phyloP scores from a whole-genome alignment of 2,888 invertebrate genomes.

The Frankliniella fusca region DNA sequence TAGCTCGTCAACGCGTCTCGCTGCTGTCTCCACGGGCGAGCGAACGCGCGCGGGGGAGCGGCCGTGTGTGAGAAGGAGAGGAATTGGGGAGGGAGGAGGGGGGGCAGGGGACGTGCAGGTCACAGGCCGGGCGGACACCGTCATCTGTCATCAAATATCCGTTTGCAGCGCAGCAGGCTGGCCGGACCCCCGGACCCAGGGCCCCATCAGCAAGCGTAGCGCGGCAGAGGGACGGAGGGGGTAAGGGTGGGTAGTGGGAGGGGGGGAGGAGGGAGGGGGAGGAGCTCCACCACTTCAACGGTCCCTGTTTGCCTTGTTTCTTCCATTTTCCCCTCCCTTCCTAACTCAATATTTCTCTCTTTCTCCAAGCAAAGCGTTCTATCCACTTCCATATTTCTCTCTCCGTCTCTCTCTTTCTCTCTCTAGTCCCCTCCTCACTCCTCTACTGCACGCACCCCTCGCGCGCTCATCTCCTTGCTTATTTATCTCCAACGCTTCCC shows the following conservation, averaged over 20 bases:
- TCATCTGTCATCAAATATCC: conserved; percentile 12
- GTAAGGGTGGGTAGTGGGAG: too few species aligned
- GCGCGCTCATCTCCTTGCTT: conserved; percentile 8
- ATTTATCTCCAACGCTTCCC: conserved; percentile 15
- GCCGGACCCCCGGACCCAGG: background rate
- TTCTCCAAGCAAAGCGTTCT: background rate
- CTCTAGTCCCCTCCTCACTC: background rate
- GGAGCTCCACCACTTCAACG: background rate
- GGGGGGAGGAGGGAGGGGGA: too few species aligned
- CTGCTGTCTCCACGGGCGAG: too few species aligned
- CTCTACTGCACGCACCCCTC: background rate
- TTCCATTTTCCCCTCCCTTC: background rate
- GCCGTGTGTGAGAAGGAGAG: too few species aligned
- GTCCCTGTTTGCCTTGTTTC: background rate
- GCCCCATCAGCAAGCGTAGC: background rate
- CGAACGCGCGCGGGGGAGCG: too few species aligned
- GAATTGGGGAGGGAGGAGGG: too few species aligned
- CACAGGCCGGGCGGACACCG: background rate
- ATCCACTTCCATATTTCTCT: background rate
- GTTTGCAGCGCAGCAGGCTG: background rate
- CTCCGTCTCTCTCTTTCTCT: background rate
- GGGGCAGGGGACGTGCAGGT: too few species aligned
- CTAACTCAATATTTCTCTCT: background rate
- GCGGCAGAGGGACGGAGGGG: background rate
- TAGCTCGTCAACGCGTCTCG: background rate